phyloP scores from a whole-genome alignment of 2,888 invertebrate genomes.

The Drosophila greeni region DNA sequence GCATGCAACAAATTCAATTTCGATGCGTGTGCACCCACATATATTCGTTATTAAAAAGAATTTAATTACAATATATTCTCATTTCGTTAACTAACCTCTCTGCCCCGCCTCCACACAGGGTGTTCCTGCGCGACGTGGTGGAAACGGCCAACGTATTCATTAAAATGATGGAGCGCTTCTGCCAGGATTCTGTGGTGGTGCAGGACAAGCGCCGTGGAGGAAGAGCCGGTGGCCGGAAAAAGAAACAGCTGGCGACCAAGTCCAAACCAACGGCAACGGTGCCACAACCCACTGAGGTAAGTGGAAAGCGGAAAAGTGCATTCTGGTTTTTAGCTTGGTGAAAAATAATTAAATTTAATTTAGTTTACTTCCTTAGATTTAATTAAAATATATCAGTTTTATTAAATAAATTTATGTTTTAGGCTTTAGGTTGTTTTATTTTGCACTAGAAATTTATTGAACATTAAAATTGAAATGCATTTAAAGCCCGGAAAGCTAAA shows the following conservation, averaged over 20 bases:
- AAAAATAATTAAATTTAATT: neutral
- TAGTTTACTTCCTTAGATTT: neutral
- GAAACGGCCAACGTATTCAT: slow-evolving; percentile 94
- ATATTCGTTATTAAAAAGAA: slow-evolving; percentile 41
- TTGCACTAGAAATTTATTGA: too few relatives aligned
- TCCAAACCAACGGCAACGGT: slow-evolving; percentile 55
- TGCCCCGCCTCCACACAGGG: slow-evolving; percentile 79
- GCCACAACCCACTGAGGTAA: slow-evolving; percentile 72
- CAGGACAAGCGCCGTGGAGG: slow-evolving; percentile 81
- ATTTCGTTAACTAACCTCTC: slow-evolving; percentile 52
- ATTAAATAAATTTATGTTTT: neutral
- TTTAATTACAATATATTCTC: slow-evolving; percentile 59
- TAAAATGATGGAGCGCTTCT: slow-evolving; percentile 90
- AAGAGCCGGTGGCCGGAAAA: slow-evolving; percentile 51
- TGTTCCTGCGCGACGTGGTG: slow-evolving; percentile 91
- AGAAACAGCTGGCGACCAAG: slow-evolving; percentile 77
- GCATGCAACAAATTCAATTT: slow-evolving; percentile 38
- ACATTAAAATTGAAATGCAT: neutral
- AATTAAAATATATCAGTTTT: neutral
- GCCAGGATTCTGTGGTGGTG: slow-evolving; percentile 84
- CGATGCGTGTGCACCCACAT: slow-evolving; percentile 18
- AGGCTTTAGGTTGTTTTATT: too few relatives aligned
- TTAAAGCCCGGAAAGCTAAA: neutral
- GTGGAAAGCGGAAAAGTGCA: slow-evolving; percentile 25
- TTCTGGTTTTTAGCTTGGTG: neutral